These are phyloP conservation scores for Lissocephala sabroskyi DNA, from an alignment of 2,888 invertebrate species.

Conservation along the genomic window DNA sequence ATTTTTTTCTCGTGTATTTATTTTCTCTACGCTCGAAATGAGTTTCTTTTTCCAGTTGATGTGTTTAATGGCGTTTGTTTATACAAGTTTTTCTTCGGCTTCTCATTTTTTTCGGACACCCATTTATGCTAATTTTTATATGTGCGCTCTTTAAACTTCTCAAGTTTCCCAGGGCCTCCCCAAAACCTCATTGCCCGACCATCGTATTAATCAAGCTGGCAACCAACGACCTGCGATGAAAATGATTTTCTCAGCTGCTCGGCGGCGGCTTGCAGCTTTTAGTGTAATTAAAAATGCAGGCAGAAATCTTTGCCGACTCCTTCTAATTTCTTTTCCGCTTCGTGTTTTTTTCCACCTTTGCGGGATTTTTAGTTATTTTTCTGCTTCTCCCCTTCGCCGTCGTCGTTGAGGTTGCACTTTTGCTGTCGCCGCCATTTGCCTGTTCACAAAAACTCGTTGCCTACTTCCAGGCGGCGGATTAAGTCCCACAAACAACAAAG, in stretches of 20 bases:
- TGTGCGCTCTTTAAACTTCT: conserved; percentile 32
- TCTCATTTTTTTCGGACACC: conserved; percentile 7
- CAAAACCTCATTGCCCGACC: no score
- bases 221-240: neutral
- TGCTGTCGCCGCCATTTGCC: no score
- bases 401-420: conserved; percentile 10
- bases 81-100: conserved; percentile 49
- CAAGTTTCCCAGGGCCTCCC: neutral
- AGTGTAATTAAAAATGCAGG: conserved; percentile 70
- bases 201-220: conserved; percentile 1
- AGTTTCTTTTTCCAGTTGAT: conserved; percentile 64
- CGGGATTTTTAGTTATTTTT: no score
- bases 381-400: conserved; percentile 1
- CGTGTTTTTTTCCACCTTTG: neutral
- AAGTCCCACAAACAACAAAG: no score
- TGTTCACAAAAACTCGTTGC: no score
- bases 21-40: conserved; percentile 38
- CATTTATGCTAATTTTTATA: neutral
- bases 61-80: conserved; percentile 64
- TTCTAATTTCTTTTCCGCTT: conserved; percentile 8
- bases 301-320: conserved; percentile 26
- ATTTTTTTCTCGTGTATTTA: conserved; percentile 44
- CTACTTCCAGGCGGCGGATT: no score
- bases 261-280: conserved; percentile 65
- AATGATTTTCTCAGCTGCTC: conserved; percentile 16